These are phyloP conservation scores for Drosophila sproati DNA, from an alignment of 1,140 invertebrate genomes.

Conservation along the genomic window DNA sequence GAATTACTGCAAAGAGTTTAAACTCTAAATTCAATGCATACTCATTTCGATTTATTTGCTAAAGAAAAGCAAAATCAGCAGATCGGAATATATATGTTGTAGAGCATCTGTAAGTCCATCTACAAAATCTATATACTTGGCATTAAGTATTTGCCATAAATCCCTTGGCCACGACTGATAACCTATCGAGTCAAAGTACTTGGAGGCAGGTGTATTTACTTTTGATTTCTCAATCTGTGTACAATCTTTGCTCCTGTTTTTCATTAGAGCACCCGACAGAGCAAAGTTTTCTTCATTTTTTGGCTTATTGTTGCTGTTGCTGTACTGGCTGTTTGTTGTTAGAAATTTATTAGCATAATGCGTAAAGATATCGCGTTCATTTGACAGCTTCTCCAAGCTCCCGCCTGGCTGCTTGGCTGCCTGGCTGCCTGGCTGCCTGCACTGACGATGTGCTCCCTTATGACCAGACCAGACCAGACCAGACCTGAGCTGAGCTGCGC, in stretches of 20 bases:
- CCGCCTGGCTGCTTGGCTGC: slow-evolving; percentile 40
- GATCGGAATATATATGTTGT: no score
- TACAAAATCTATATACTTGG: neutral
- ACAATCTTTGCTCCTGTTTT: slow-evolving; percentile 18
- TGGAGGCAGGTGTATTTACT: slow-evolving; percentile 36
- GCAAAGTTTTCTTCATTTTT: slow-evolving; percentile 3
- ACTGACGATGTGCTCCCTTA: slow-evolving; percentile 22
- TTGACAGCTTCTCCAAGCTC: slow-evolving; percentile 70
- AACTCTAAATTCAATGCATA: no score
- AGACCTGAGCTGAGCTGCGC: no score
- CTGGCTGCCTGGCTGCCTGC: slow-evolving; percentile 19
- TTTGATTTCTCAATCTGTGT: slow-evolving; percentile 44
- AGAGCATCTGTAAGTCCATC: neutral
- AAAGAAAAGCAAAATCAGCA: no score
- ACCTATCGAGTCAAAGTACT: slow-evolving; percentile 15
- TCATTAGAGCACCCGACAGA: slow-evolving; percentile 1
- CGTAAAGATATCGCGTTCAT: slow-evolving; percentile 78
- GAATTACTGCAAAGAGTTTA: no score
- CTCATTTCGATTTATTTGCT: no score
- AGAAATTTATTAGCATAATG: slow-evolving; percentile 80
- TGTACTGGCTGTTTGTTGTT: slow-evolving; percentile 7
- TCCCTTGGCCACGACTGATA: slow-evolving; percentile 14
- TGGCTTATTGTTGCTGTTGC: slow-evolving; percentile 1
- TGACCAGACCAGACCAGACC: slow-evolving; percentile 12
- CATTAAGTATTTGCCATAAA: neutral